phyloP scores from a whole-genome alignment of 2,797 vertebrate species.

The Steatocranus sp. region DNA sequence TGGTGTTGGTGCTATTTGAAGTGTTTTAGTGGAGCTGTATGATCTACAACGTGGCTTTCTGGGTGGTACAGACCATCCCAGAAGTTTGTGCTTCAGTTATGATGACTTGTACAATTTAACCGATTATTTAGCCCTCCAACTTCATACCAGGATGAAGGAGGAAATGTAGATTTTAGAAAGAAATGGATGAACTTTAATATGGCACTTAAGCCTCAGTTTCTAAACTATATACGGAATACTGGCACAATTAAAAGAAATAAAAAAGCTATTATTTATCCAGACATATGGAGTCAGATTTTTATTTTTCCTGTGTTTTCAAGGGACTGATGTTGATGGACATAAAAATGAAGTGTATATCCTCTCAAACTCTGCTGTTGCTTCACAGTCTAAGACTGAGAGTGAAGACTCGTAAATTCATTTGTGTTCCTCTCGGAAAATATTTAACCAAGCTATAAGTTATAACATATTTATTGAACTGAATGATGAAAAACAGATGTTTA shows the following conservation, averaged over 20 bases:
- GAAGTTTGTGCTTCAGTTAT: neutral
- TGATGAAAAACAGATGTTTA: neutral
- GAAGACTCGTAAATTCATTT: neutral
- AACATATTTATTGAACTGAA: neutral
- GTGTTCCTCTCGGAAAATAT: neutral
- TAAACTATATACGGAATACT: neutral
- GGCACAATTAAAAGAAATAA: neutral
- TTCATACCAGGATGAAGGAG: neutral
- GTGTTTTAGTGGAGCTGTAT: neutral
- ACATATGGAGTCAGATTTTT: neutral
- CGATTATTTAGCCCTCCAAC: neutral
- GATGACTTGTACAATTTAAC: neutral
- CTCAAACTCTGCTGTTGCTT: neutral
- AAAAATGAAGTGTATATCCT: neutral
- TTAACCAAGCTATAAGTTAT: neutral
- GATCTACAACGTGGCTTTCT: neutral
- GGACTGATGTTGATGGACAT: neutral
- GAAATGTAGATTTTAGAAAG: neutral
- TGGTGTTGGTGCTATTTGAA: neutral
- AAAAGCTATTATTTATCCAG: neutral
- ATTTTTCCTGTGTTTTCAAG: neutral
- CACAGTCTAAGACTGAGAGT: neutral
- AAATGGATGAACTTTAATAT: neutral
- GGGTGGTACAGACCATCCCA: neutral
- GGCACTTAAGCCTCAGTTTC: neutral